These are phyloP conservation scores for Agelas oroides DNA, from an alignment of 37 sponge, comb jelly and placozoan genomes.

Conservation along the genomic window DNA sequence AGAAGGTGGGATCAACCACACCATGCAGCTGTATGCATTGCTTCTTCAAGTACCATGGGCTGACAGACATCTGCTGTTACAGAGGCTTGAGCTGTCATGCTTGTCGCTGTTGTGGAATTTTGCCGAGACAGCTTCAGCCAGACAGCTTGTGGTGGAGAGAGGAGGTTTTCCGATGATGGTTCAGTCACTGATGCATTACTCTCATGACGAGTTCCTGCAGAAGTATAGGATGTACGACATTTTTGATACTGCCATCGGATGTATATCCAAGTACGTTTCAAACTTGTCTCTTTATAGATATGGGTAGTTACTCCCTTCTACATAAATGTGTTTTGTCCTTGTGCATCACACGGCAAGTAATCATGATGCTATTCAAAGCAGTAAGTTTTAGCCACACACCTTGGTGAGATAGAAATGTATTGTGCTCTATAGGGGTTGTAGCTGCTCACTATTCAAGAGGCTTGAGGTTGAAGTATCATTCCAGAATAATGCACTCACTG, in stretches of 20 bases:
- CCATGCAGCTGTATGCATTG: background rate
- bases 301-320: too few relatives aligned
- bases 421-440: too few relatives aligned
- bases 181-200: background rate
- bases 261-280: conserved; percentile 11
- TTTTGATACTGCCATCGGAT: conserved; percentile 9
- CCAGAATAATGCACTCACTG: too few relatives aligned
- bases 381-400: too few relatives aligned
- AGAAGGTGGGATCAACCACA: conserved; percentile 15
- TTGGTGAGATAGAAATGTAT: too few relatives aligned
- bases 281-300: too few relatives aligned
- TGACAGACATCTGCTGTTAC: background rate
- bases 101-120: conserved; percentile 19
- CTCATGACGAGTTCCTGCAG: background rate
- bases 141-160: conserved; percentile 6
- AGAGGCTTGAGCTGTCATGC: background rate
- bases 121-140: conserved; percentile 1
- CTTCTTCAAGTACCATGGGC: background rate
- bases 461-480: too few relatives aligned
- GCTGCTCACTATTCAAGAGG: too few relatives aligned
- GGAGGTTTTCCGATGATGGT: conserved; percentile 28
- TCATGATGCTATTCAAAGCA: too few relatives aligned
- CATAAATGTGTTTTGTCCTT: too few relatives aligned
- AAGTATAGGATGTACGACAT: conserved; percentile 2
- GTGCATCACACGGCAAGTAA: too few relatives aligned